Conservation (phyloP, 2,113 vertebrate genomes). For the Athene noctua region DNA sequence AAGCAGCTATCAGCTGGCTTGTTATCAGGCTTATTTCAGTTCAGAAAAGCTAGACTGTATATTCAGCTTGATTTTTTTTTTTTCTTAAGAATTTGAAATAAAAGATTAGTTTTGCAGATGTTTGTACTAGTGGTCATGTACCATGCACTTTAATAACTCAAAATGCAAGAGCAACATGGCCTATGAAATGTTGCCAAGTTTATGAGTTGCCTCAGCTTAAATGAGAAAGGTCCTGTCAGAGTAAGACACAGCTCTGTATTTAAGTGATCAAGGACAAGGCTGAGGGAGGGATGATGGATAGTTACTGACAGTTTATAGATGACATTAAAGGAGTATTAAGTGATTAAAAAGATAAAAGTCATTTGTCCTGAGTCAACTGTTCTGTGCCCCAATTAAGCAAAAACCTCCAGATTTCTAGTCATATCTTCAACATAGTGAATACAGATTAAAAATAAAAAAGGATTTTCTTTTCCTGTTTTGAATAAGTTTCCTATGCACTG, state of each 20-base stretch:
- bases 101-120: neutral
- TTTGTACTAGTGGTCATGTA: neutral
- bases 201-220: neutral
- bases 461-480: neutral
- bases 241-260: neutral
- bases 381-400: neutral
- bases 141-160: neutral
- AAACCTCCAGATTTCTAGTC: neutral
- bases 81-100: neutral
- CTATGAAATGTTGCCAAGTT: neutral
- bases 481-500: neutral
- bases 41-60: neutral
- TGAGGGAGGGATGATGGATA: neutral
- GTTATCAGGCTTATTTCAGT: neutral
- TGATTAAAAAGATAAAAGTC: neutral
- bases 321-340: neutral
- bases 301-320: neutral
- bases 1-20: neutral
- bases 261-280: neutral
- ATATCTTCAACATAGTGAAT: neutral
- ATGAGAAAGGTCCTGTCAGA: neutral
- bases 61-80: neutral
- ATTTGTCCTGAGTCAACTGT: neutral
- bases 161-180: neutral
- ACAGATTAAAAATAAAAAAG: neutral